Conservation (phyloP, 2,888 invertebrate genomes). For the Bimastos eiseni region DNA sequence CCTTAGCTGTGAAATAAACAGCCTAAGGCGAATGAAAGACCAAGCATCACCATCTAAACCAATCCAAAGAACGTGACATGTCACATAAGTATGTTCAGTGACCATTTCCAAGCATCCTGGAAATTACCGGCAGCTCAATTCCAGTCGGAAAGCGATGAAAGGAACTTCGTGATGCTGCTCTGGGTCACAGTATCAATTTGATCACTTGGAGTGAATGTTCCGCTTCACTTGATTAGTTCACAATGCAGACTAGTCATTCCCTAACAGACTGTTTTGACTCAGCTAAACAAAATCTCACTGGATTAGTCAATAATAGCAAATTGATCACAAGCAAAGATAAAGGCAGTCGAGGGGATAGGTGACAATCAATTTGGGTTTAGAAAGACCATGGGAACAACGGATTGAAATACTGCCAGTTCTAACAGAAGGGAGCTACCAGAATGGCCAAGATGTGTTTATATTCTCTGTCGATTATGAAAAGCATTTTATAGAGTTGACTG, state of each 20-base stretch:
- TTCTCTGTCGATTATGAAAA: too few relatives aligned
- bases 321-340: too few relatives aligned
- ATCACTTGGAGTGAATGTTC: background rate
- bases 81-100: background rate
- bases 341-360: too few relatives aligned
- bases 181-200: background rate
- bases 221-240: background rate
- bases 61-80: background rate
- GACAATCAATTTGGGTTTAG: too few relatives aligned
- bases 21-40: background rate
- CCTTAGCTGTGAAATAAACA: background rate
- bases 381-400: too few relatives aligned
- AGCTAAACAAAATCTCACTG: background rate
- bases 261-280: background rate
- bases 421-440: too few relatives aligned
- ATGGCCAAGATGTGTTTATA: too few relatives aligned
- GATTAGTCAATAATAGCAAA: background rate
- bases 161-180: background rate
- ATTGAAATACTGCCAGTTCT: too few relatives aligned
- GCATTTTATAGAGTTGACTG: too few relatives aligned
- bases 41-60: background rate
- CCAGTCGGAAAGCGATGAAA: constrained; percentile 13
- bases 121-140: background rate
- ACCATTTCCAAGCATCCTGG: background rate
- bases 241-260: background rate